These are phyloP conservation scores for Pelagia noctiluca DNA, from an alignment of 30 jellyfish, hydroid and myxozoan genomes.

Conservation along the genomic window DNA sequence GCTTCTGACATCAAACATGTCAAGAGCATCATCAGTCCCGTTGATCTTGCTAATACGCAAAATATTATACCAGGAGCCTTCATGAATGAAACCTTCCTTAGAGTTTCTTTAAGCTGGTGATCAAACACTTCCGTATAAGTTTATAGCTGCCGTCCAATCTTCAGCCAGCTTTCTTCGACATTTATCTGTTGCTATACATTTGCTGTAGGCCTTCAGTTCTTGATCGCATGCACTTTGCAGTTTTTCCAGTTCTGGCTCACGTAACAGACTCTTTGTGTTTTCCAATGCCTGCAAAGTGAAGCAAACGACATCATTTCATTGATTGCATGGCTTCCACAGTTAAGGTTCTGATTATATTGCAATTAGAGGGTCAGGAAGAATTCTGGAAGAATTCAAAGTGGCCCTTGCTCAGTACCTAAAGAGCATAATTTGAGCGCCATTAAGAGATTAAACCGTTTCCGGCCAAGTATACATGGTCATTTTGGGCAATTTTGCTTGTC, in stretches of 20 bases:
- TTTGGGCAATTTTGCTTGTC: too few species aligned
- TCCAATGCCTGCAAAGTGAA: conserved; percentile 55
- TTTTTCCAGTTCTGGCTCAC: conserved; percentile 34
- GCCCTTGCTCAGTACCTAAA: too few species aligned
- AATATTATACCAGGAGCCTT: too few species aligned
- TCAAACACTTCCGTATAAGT: conserved; percentile 57
- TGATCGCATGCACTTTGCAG: conserved; percentile 55
- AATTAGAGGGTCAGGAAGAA: too few species aligned
- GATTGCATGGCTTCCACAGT: neutral
- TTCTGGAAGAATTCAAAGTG: too few species aligned
- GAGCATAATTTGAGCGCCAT: too few species aligned
- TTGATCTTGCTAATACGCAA: too few species aligned
- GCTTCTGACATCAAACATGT: too few species aligned
- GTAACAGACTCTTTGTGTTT: conserved; percentile 65
- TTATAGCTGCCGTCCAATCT: conserved; percentile 82
- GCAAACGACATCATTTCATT: neutral
- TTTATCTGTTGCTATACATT: conserved; percentile 45
- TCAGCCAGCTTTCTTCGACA: conserved; percentile 64
- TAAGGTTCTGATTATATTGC: neutral
- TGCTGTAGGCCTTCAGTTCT: conserved; percentile 63
- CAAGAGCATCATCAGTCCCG: too few species aligned
- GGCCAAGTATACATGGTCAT: too few species aligned
- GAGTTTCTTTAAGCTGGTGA: neutral
- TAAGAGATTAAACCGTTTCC: too few species aligned
- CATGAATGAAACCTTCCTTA: too few species aligned